Conservation (phyloP, 37 sponge, comb jelly and placozoan species). For the Chondrosia reniformis region DNA sequence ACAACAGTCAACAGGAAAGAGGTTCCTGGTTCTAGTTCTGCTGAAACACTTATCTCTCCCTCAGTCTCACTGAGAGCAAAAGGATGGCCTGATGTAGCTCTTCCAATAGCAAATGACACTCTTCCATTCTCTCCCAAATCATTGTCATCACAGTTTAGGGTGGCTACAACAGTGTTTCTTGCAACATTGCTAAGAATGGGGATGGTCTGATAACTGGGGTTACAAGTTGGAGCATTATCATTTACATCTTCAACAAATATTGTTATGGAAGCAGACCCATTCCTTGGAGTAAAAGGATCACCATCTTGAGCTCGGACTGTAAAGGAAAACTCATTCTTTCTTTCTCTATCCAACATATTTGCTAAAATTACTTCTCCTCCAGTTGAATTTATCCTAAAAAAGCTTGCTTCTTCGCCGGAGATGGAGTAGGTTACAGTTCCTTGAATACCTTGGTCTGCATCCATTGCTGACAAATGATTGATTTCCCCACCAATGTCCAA, state of each 20-base stretch:
- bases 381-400: conserved; percentile 30
- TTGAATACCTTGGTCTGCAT: conserved; percentile 51
- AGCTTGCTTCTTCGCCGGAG: not conserved
- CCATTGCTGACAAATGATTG: conserved; percentile 33
- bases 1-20: conserved; percentile 33
- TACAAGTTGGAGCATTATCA: conserved; percentile 38
- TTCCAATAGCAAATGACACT: not conserved
- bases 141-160: not conserved
- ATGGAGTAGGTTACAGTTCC: conserved; percentile 51
- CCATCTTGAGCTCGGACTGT: conserved; percentile 49
- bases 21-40: conserved; percentile 22
- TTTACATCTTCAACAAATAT: conserved; percentile 52
- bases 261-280: conserved; percentile 9
- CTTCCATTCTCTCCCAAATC: not conserved
- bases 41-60: not conserved
- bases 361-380: conserved; percentile 37
- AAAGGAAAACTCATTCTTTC: not conserved
- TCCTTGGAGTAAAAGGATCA: conserved; percentile 41
- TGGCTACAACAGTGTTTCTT: not conserved
- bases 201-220: conserved; percentile 1
- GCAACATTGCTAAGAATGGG: not conserved
- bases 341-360: conserved; percentile 39
- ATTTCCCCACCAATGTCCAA: conserved; percentile 37
- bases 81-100: not conserved
- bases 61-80: not conserved